Evolutionary conservation across 2,113 vertebrate genomes (phyloP).

Genomic region (Steatornis caripensis): DNA sequence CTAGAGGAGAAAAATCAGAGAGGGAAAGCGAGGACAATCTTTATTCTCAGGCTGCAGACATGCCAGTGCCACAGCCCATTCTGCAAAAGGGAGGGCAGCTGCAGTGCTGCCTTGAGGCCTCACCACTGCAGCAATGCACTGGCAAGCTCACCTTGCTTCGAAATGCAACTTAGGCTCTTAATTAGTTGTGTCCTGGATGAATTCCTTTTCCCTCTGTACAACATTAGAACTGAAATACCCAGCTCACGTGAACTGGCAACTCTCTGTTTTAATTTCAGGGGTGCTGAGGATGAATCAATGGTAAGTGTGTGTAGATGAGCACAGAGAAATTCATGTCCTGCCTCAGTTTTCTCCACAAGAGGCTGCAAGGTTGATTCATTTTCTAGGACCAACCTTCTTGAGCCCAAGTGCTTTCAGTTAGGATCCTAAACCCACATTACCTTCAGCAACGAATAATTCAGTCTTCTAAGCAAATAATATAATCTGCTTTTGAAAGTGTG

Average conservation of each 20-base stretch:
- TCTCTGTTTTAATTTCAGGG: background rate
- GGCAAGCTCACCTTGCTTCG: background rate
- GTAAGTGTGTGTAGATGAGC: background rate
- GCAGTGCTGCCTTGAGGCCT: background rate
- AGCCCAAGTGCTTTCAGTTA: background rate
- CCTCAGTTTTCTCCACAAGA: background rate
- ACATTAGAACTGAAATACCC: background rate
- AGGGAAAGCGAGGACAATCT: background rate
- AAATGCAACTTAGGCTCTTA: background rate
- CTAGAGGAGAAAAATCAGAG: background rate
- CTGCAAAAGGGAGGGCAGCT: background rate
- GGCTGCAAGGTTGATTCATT: background rate
- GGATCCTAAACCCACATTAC: background rate
- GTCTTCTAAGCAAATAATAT: background rate
- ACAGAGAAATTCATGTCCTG: background rate
- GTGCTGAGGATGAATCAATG: background rate
- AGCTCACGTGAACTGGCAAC: background rate
- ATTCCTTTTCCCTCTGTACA: background rate
- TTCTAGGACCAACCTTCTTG: background rate
- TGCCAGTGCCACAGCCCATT: too few relatives aligned
- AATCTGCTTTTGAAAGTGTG: background rate
- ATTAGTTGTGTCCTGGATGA: background rate
- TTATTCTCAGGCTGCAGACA: background rate
- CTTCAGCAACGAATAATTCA: background rate
- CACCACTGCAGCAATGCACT: background rate